Evolutionary conservation across 1,140 invertebrate genomes (phyloP), one percentile per base, ranked within the genome.

Genomic region (Nixonia krombeini): DNA sequence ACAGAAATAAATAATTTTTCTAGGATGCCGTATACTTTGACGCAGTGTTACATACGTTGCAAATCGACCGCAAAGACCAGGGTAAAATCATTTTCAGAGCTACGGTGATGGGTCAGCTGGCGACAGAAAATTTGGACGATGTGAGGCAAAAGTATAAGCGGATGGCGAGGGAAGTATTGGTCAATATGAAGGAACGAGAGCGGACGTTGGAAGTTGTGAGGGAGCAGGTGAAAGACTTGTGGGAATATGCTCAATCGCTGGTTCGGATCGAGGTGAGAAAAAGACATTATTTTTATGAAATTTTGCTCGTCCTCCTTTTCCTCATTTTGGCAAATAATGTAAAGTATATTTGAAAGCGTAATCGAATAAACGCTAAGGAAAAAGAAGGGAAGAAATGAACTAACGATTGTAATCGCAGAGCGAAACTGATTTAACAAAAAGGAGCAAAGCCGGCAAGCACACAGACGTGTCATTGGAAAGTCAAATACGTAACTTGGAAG

Each of bases 11-110:
- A 8, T 40, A 17, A 7, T 57, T 71, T 63, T 61, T 73, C 15
- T 52, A 90, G 89, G 89, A 90, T 72, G 81, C 87, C 0, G 79
- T 87, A 12, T 89, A 89, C 59, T 90, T 88, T 66, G 87, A 89
- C 25, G 85, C 84, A 0, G 83, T 90, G 9, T 72, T 90, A 50
- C 83, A 86, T 26, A 82, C 83, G 0, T 70, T 90, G 16, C 85
- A 85, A 63, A 58, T 85, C 6, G 88, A 91, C 72, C 87, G 85
- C 45, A 73, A 79, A 13, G 83, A 81, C 7, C 90, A 90, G 75
- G 86, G 86, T 5, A 85, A 86, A 64, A 83, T 89, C 51, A 82
- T 91, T 62, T 79, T 88, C 52, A 86, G 84, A 29, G 86, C 88
- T 0, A 89, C 87, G 0, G 81, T 87, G 65, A 87, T 90, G 78